A percentile compares a stretch with the other conserved stretches of the same genome.
These are phyloP conservation scores for Tachuris rubrigastra DNA, from an alignment of 2,113 vertebrate species.

Conservation along the genomic window DNA sequence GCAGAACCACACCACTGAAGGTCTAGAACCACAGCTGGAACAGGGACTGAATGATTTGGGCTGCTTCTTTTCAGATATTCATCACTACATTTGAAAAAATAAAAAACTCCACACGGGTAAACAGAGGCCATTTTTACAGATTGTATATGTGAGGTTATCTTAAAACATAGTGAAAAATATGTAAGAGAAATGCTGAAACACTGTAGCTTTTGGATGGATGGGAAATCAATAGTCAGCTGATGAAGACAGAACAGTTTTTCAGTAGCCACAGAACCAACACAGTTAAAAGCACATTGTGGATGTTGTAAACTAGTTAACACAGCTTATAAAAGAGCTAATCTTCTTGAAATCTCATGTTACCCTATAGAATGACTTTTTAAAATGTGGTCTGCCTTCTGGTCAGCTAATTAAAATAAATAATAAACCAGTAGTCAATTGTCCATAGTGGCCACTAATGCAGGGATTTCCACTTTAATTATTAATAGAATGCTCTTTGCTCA, in stretches of 20 bases:
- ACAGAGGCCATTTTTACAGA: neutral
- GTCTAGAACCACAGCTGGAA: neutral
- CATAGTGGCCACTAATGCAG: neutral
- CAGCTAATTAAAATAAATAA: slow-evolving; percentile 34
- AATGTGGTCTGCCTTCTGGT: neutral
- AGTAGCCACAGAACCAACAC: neutral
- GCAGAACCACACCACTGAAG: neutral
- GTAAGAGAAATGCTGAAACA: neutral
- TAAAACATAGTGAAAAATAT: neutral
- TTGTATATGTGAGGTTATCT: neutral
- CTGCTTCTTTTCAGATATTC: neutral
- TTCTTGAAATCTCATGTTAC: neutral
- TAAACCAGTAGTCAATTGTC: neutral
- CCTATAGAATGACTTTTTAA: neutral
- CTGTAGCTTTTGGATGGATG: neutral
- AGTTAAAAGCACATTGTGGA: neutral
- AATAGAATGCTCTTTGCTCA: neutral
- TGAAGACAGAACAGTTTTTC: neutral
- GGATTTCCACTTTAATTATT: neutral
- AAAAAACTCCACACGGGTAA: rapidly evolving
- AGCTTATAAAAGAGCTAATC: neutral
- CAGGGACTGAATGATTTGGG: neutral
- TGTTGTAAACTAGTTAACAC: neutral
- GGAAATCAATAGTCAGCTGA: neutral
- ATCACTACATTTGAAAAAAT: neutral